Evolutionary conservation across 1,140 invertebrate species (phyloP).

Genomic region (Drosophila quadrilineata): DNA sequence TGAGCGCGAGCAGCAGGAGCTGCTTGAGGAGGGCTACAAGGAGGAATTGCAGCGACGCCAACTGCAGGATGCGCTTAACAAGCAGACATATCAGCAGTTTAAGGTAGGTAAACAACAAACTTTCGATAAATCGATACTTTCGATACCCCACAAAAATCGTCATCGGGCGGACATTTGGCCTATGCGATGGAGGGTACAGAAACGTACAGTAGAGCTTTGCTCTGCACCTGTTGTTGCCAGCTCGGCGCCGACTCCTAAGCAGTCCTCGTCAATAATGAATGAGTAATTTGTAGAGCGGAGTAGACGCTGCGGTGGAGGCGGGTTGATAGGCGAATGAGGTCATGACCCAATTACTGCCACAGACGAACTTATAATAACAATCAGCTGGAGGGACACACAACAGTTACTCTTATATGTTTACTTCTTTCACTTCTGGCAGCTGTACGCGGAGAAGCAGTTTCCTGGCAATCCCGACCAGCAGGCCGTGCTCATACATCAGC

Average conservation of each 20-base stretch:
- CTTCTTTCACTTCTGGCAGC: slow-evolving; percentile 34
- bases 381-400: too few species aligned
- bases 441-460: slow-evolving; percentile 97
- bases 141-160: slow-evolving; percentile 4
- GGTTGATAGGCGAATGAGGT: slow-evolving; percentile 28
- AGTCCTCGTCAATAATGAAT: slow-evolving; percentile 42
- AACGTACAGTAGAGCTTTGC: too few species aligned
- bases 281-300: not conserved
- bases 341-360: slow-evolving; percentile 39
- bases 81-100: slow-evolving; percentile 97
- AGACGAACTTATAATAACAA: too few species aligned
- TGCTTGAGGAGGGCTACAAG: slow-evolving; percentile 83
- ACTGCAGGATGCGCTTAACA: slow-evolving; percentile 97
- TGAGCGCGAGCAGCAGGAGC: slow-evolving; percentile 82
- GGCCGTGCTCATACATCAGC: slow-evolving; percentile 93
- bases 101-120: slow-evolving; percentile 81
- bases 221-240: slow-evolving; percentile 32
- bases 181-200: too few species aligned
- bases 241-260: slow-evolving; percentile 6
- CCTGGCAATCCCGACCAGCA: slow-evolving; percentile 96
- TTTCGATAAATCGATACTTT: slow-evolving; percentile 43
- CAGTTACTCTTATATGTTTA: too few species aligned
- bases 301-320: not conserved
- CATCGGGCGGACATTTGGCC: too few species aligned
- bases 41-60: slow-evolving; percentile 88